A percentile compares a stretch with the other conserved stretches of the same genome.
phyloP scores from a whole-genome alignment of 64 coral and sea anemone genomes.

The Anthopleura sola region DNA sequence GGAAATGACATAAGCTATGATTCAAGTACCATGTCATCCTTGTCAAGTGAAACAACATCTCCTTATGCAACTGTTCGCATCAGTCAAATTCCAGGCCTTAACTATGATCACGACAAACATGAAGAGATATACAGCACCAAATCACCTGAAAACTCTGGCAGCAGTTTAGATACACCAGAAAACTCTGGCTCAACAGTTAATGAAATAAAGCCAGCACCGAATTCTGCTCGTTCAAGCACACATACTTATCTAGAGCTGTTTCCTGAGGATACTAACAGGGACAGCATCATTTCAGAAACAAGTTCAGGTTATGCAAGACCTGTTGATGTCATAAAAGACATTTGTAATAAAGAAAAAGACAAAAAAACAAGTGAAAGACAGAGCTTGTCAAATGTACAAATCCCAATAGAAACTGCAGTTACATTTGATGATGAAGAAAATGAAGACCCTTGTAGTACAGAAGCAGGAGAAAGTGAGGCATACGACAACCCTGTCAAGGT shows the following conservation, averaged over 20 bases:
- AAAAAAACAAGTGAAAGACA: not conserved
- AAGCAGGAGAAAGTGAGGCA: not conserved
- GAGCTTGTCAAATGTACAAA: slow-evolving; percentile 35
- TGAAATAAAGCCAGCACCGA: not conserved
- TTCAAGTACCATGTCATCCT: slow-evolving; percentile 22
- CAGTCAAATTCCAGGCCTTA: slow-evolving; percentile 82
- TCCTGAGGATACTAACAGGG: slow-evolving; percentile 40
- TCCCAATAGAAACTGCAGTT: slow-evolving; percentile 1
- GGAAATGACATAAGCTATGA: slow-evolving; percentile 31
- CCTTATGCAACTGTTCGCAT: slow-evolving; percentile 88
- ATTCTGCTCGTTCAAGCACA: slow-evolving; percentile 29
- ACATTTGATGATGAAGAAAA: slow-evolving; percentile 15
- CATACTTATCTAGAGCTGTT: slow-evolving; percentile 75
- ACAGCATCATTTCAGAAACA: slow-evolving; percentile 80
- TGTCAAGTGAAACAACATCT: slow-evolving; percentile 35
- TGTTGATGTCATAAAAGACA: slow-evolving; percentile 27
- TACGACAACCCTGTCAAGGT: slow-evolving; percentile 24
- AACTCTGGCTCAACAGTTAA: not conserved
- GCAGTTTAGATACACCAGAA: slow-evolving; percentile 8
- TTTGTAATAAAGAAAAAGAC: not conserved
- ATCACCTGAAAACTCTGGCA: slow-evolving; percentile 20
- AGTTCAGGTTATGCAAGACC: slow-evolving; percentile 87
- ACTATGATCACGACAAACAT: slow-evolving; percentile 10
- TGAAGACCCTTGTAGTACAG: not conserved
- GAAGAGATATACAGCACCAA: slow-evolving; percentile 6